A percentile compares a stretch with the other conserved stretches of the same genome.
These are phyloP conservation scores for Enteromius viviparus DNA, from an alignment of 2,797 vertebrate genomes.

Conservation along the genomic window DNA sequence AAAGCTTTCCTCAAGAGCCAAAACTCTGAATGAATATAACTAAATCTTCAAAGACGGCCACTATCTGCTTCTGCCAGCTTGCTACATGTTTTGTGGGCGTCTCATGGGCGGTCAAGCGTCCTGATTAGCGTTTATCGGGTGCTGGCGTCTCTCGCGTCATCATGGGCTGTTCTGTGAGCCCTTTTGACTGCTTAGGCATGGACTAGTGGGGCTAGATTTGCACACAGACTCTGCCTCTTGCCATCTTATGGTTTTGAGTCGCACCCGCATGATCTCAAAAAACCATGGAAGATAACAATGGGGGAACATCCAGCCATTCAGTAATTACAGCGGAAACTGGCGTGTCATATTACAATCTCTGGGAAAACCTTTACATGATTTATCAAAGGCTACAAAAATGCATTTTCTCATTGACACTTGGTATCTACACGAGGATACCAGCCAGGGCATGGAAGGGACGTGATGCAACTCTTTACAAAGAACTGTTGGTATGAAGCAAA, in stretches of 20 bases:
- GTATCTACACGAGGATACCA: not conserved
- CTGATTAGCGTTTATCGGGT: conserved; percentile 75
- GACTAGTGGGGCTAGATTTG: conserved; percentile 37
- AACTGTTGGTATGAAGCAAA: not conserved
- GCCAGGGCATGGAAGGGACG: not conserved
- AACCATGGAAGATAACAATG: conserved; percentile 77
- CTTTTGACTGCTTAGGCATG: conserved; percentile 33
- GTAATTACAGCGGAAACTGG: conserved; percentile 41
- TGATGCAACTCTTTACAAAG: not conserved
- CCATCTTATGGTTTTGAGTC: conserved; percentile 66
- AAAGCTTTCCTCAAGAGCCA: conserved; percentile 73
- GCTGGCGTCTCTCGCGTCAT: conserved; percentile 46
- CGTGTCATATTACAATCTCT: conserved; percentile 18
- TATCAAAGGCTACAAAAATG: conserved; percentile 19
- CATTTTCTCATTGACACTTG: not conserved
- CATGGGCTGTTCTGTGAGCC: conserved; percentile 19
- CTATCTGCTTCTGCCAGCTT: conserved; percentile 71
- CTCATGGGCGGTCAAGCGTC: conserved; percentile 51
- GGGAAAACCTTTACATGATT: not conserved
- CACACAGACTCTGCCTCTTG: conserved; percentile 56
- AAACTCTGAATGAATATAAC: conserved; percentile 66
- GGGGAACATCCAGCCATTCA: conserved; percentile 39
- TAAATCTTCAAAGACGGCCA: conserved; percentile 75
- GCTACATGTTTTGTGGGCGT: conserved; percentile 60
- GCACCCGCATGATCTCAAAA: conserved; percentile 77